Evolutionary conservation across 2,113 vertebrate genomes (phyloP).

Genomic region (Podiceps cristatus): DNA sequence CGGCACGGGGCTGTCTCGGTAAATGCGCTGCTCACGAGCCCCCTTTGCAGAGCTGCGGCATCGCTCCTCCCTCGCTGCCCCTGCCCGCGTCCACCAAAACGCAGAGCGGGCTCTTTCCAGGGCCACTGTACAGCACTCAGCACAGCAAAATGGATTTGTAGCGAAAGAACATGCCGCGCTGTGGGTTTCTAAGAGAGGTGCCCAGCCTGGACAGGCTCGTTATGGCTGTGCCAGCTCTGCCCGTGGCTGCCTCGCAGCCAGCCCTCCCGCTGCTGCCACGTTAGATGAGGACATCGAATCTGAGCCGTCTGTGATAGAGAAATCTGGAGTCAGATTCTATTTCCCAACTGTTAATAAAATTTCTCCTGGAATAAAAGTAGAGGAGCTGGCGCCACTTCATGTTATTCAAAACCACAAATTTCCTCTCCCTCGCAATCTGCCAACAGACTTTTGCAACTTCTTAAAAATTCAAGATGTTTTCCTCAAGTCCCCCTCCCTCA

Average conservation of each 20-base stretch:
- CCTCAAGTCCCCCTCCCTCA: not conserved
- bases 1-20: not conserved
- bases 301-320: not conserved
- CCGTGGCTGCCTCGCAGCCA: not conserved
- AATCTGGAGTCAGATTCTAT: not conserved
- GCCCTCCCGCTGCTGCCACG: not conserved
- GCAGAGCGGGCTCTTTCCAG: too few species aligned
- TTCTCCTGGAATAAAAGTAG: constrained; percentile 36
- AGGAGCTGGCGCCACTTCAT: not conserved
- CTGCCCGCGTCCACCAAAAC: not conserved
- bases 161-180: not conserved
- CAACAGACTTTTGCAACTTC: constrained; percentile 5
- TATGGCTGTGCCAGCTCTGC: not conserved
- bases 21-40: accelerated
- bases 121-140: not conserved
- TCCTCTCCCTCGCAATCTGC: not conserved
- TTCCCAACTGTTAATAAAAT: constrained; percentile 50
- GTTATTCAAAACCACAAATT: constrained; percentile 46
- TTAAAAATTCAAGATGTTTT: constrained; percentile 30
- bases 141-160: not conserved
- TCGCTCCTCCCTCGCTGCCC: not conserved
- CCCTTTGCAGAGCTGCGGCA: accelerated
- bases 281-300: not conserved
- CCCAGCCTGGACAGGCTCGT: not conserved
- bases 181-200: not conserved